Evolutionary conservation across 2,888 invertebrate species (phyloP).

Genomic region (Cactoblastis cactorum): DNA sequence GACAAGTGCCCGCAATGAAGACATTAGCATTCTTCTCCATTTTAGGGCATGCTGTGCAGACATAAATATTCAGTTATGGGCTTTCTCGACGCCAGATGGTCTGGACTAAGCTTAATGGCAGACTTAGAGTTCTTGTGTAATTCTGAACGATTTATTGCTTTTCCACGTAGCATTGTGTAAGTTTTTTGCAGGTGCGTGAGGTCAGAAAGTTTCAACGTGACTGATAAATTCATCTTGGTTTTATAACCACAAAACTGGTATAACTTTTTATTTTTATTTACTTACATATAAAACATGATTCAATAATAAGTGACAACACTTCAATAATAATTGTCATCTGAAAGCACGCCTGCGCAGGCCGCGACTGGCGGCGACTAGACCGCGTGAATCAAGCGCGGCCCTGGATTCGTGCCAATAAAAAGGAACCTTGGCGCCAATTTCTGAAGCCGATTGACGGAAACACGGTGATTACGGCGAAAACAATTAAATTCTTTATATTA

Average conservation of each 20-base stretch:
- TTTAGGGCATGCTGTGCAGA: conserved; percentile 30
- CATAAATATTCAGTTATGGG: conserved; percentile 30
- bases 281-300: no score
- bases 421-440: conserved; percentile 11
- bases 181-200: neutral
- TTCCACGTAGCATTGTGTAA: neutral
- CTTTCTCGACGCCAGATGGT: conserved; percentile 47
- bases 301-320: conserved; percentile 11
- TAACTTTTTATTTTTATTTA: no score
- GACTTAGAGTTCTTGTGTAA: conserved; percentile 7
- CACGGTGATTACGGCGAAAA: conserved; percentile 10
- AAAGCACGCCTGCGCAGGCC: neutral
- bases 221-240: no score
- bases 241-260: no score
- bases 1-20: conserved; percentile 43
- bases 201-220: neutral
- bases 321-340: conserved; percentile 5
- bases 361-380: conserved; percentile 6
- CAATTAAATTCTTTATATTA: conserved; percentile 1
- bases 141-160: conserved; percentile 9
- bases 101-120: conserved; percentile 22
- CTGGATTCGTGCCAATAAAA: conserved; percentile 9
- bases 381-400: conserved; percentile 11
- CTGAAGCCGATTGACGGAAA: conserved; percentile 9
- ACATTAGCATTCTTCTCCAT: conserved; percentile 57